Evolutionary conservation across 92 coral and sea anemone genomes (phyloP).

Genomic region (Desmophyllum pertusum): DNA sequence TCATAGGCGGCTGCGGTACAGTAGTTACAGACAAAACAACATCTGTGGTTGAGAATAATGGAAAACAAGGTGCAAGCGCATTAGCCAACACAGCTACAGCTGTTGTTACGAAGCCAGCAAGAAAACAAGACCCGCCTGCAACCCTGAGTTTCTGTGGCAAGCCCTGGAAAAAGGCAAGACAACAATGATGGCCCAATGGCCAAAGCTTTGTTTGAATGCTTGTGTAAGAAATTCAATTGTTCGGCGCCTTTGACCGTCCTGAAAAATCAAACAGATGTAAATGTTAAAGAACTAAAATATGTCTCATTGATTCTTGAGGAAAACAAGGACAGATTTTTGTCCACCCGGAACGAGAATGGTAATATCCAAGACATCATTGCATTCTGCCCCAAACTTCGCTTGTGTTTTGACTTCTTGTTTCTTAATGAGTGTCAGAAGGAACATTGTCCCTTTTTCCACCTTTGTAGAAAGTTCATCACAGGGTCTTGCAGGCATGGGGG

Average conservation of each 20-base stretch:
- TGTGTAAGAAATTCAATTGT: conserved; percentile 26
- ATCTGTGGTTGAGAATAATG: too few relatives aligned
- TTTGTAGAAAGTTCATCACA: conserved; percentile 19
- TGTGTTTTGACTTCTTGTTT: conserved; percentile 6
- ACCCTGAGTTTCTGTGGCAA: neutral
- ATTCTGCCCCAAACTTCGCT: conserved; percentile 34
- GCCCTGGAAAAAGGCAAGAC: neutral
- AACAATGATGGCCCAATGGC: neutral
- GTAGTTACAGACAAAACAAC: neutral
- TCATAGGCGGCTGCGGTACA: neutral
- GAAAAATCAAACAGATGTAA: neutral
- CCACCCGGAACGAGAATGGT: neutral
- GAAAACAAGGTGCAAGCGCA: too few relatives aligned
- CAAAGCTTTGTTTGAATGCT: neutral
- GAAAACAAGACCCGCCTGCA: neutral
- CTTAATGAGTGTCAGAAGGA: neutral
- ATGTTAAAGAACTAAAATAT: conserved; percentile 10
- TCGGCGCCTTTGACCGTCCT: conserved; percentile 1
- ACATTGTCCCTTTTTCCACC: conserved; percentile 9
- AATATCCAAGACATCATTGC: neutral
- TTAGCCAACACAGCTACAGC: neutral
- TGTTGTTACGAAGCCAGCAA: neutral
- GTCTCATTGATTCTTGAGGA: neutral
- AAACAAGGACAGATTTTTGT: conserved; percentile 3
- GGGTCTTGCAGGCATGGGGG: neutral